Base-by-base conservation (phyloP, 2,113 vertebrate species). In the Phycodurus eques region DNA sequence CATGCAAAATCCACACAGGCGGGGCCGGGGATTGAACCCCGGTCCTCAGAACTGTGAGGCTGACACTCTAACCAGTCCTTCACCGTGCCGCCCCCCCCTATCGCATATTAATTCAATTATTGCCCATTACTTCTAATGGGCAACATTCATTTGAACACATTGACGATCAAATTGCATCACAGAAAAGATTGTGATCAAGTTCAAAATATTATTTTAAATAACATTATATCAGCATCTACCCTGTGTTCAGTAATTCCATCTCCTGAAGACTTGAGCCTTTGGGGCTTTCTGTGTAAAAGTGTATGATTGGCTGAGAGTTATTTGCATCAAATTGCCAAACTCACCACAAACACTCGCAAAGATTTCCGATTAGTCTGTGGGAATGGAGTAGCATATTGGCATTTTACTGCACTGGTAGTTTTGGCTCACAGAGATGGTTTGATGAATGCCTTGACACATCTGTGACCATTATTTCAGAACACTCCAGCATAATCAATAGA, bases 381-480 rank as follows among this genome's bases (percentile, higher is more conserved):
- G 76, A 85, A 71, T 73, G 73, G 76, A 79, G 74, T 67, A 66
- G 73, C 72, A 69, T 87, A 87, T 88, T 81, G 87, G 87, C 84
- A 71, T 87, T 86, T 80, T 75, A 76, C 83, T 60, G 80, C 80
- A 75, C 56, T 67, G 74, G 82, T 73, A 72, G 80, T 82, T 80
- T 80, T 80, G 80, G 80, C 78, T 87, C 75, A 80, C 86, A 74
- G 77, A 82, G 79, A 84, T 75, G 47, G 61, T 83, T 87, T 90
- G 87, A 91, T 91, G 79, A 90, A 91, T 90, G 87, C 81, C 83
- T 88, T 82, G 81, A 83, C 84, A 83, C 75, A 85, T 88, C 85
- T 88, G 87, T 84, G 82, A 88, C 86, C 85, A 90, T 85, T 83
- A 87, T 90, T 91, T 91, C 88, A 76, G 79, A 87, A 83, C 80